A percentile compares a stretch with the other conserved stretches of the same genome.
phyloP scores from a whole-genome alignment of 2,888 invertebrate genomes.

The Macaria liturata region DNA sequence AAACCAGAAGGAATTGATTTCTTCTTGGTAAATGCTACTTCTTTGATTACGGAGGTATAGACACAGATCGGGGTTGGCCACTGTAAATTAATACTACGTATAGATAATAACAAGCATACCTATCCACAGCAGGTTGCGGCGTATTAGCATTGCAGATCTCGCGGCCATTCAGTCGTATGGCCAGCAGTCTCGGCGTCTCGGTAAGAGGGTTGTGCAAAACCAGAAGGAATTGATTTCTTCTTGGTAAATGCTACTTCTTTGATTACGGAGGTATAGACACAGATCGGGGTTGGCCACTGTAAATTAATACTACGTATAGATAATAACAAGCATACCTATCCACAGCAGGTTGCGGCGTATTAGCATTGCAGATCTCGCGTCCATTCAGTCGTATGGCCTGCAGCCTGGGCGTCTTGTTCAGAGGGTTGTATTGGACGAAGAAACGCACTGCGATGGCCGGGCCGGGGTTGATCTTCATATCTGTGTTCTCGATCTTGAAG shows the following conservation, averaged over 20 bases:
- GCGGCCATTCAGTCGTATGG: constrained; percentile 81
- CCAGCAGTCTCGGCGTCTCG: constrained; percentile 72
- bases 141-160: constrained; percentile 78
- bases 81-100: too few species aligned
- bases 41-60: too few species aligned
- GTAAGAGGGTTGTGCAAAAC: constrained; percentile 41
- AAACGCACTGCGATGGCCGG: constrained; percentile 81
- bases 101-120: too few species aligned
- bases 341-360: constrained; percentile 54
- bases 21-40: too few species aligned
- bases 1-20: too few species aligned
- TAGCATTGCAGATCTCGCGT: constrained; percentile 81
- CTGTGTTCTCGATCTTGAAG: constrained; percentile 83
- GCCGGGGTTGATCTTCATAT: constrained; percentile 81
- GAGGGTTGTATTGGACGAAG: constrained; percentile 83
- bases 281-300: too few species aligned
- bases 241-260: too few species aligned
- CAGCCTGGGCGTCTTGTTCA: constrained; percentile 73
- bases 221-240: too few species aligned
- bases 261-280: too few species aligned
- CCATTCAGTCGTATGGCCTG: constrained; percentile 81
- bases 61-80: too few species aligned
- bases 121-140: constrained; percentile 52
- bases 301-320: too few species aligned
- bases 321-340: constrained; percentile 29